These are phyloP conservation scores for Psilopsiagon aurifrons DNA, from an alignment of 2,113 vertebrate genomes.

Conservation along the genomic window DNA sequence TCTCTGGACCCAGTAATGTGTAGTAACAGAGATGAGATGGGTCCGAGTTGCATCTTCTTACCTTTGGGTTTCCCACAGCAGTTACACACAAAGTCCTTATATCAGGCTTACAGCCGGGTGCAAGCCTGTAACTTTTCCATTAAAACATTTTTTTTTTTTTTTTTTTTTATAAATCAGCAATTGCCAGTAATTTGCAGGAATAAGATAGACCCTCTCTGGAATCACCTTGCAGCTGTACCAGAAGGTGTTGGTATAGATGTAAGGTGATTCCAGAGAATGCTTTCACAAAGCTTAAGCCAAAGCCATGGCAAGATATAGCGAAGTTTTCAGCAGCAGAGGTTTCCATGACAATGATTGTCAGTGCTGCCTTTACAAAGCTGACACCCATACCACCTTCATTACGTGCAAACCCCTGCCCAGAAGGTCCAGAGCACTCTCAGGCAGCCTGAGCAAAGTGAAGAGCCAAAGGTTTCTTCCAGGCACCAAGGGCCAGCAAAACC, in stretches of 20 bases:
- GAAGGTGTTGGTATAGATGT: background rate
- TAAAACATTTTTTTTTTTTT: background rate
- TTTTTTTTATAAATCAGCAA: background rate
- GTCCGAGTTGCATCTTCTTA: background rate
- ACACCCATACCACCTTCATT: fast-evolving
- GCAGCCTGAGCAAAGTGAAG: background rate
- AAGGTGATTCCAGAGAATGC: background rate
- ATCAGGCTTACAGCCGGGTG: background rate
- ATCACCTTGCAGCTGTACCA: background rate
- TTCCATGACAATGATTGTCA: background rate
- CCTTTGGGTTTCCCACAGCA: background rate
- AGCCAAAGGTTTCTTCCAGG: background rate
- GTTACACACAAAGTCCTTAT: background rate
- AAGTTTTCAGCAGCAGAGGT: background rate
- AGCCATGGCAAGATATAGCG: background rate
- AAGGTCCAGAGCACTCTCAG: background rate
- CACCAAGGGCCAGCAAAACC: background rate
- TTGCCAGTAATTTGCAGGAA: background rate
- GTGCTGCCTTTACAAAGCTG: background rate
- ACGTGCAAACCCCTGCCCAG: background rate
- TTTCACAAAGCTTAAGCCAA: background rate
- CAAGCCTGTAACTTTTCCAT: background rate
- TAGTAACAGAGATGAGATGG: background rate
- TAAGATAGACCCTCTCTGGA: background rate
- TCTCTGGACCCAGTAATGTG: background rate